Percentiles rank a stretch among this genome's conserved stretches.
Evolutionary conservation across 1,140 invertebrate species (phyloP).

Genomic region (Eurytemora carolleeae): DNA sequence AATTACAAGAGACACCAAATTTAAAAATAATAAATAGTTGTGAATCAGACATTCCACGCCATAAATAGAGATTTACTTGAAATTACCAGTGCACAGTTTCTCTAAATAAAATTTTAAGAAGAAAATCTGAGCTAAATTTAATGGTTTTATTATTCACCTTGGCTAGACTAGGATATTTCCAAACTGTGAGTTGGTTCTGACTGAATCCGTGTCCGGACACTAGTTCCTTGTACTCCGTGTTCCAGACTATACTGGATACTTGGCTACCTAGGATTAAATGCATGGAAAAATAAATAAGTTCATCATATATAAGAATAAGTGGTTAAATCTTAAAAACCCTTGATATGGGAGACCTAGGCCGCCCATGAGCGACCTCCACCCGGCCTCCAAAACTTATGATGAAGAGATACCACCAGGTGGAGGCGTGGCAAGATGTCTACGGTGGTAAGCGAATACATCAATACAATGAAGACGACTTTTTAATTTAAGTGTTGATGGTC

Average conservation of each 20-base stretch:
- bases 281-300: slow-evolving; percentile 16
- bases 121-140: slow-evolving; percentile 11
- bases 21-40: not conserved
- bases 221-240: slow-evolving; percentile 81
- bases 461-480: too few relatives aligned
- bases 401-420: too few relatives aligned
- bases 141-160: slow-evolving; percentile 32
- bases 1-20: too few relatives aligned
- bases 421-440: too few relatives aligned
- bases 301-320: slow-evolving; percentile 8
- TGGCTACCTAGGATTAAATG: slow-evolving; percentile 27
- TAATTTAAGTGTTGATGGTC: too few relatives aligned
- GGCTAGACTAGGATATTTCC: slow-evolving; percentile 80
- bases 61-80: too few relatives aligned
- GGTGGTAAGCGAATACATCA: too few relatives aligned
- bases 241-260: slow-evolving; percentile 82
- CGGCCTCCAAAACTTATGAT: too few relatives aligned
- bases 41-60: not conserved
- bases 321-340: too few relatives aligned
- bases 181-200: slow-evolving; percentile 81
- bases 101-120: not conserved
- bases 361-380: too few relatives aligned
- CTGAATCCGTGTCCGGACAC: slow-evolving; percentile 87
- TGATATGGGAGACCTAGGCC: too few relatives aligned
- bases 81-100: not conserved